Percentiles rank a stretch among this genome's conserved stretches.
Conservation (phyloP, 2,113 vertebrate species). For the Actinemys pallida region DNA sequence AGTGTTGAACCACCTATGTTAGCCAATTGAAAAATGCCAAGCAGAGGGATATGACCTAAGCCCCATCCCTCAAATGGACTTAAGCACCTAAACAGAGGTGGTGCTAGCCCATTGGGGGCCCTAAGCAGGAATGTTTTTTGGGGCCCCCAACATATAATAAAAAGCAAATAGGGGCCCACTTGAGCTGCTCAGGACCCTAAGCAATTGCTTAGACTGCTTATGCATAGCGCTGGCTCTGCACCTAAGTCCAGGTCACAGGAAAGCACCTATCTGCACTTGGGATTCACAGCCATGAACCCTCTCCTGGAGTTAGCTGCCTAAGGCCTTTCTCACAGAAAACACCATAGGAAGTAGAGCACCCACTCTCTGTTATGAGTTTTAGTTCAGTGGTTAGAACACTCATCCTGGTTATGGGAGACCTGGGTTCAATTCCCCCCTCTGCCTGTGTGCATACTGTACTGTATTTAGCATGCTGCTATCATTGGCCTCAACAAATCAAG, state of each 20-base stretch:
- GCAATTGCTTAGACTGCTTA: neutral
- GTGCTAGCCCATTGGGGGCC: neutral
- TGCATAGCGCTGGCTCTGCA: neutral
- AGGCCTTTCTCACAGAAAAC: neutral
- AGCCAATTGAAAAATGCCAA: neutral
- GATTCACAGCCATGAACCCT: neutral
- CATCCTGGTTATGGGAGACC: neutral
- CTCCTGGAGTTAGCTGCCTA: neutral
- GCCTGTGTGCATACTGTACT: fast-evolving
- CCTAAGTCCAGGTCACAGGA: neutral
- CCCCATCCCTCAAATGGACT: neutral
- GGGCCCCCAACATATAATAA: neutral
- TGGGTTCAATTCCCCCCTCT: neutral
- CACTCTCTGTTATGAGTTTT: neutral
- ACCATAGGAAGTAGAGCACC: neutral
- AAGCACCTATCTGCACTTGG: too few relatives aligned
- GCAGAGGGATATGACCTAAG: neutral
- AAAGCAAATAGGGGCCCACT: neutral
- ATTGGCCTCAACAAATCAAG: neutral
- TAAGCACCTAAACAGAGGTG: neutral
- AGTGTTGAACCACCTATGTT: neutral
- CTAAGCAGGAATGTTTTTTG: neutral
- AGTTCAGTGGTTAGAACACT: neutral
- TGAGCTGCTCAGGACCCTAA: neutral
- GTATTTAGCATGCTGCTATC: neutral